Conservation (phyloP, 2,888 invertebrate genomes). For the Dryobota labecula region DNA sequence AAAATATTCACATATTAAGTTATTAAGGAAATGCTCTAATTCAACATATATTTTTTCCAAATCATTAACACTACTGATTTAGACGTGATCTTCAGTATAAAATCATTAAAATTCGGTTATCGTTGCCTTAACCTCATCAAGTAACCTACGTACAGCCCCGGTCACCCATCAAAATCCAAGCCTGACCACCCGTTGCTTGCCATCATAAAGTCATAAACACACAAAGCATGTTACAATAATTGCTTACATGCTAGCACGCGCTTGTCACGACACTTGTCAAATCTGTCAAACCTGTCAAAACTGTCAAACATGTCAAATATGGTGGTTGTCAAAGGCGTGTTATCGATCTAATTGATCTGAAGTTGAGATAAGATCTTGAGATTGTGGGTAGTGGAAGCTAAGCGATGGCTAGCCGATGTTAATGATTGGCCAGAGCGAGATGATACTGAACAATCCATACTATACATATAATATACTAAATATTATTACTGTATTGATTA, state of each 20-base stretch:
- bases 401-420: slow-evolving; percentile 11
- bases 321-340: slow-evolving; percentile 65
- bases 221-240: slow-evolving; percentile 62
- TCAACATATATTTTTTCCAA: no score
- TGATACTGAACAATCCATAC: no score
- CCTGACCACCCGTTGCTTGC: slow-evolving; percentile 36
- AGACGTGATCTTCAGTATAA: no score
- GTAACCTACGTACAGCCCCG: not conserved
- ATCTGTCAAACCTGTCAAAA: slow-evolving; percentile 63
- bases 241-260: slow-evolving; percentile 65
- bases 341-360: slow-evolving; percentile 76
- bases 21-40: no score
- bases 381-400: slow-evolving; percentile 30
- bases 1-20: no score
- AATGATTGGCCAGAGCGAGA: no score
- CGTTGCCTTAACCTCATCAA: not conserved
- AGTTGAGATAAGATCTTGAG: slow-evolving; percentile 58
- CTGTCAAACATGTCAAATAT: slow-evolving; percentile 65
- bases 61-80: no score
- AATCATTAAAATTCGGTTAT: no score
- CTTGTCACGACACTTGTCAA: slow-evolving; percentile 68
- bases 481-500: no score
- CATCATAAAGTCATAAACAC: slow-evolving; percentile 57
- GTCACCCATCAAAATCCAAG: slow-evolving; percentile 50
- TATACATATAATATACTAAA: no score